Conservation (phyloP, 2,888 invertebrate species). For the Dasysyrphus albostriatus region DNA sequence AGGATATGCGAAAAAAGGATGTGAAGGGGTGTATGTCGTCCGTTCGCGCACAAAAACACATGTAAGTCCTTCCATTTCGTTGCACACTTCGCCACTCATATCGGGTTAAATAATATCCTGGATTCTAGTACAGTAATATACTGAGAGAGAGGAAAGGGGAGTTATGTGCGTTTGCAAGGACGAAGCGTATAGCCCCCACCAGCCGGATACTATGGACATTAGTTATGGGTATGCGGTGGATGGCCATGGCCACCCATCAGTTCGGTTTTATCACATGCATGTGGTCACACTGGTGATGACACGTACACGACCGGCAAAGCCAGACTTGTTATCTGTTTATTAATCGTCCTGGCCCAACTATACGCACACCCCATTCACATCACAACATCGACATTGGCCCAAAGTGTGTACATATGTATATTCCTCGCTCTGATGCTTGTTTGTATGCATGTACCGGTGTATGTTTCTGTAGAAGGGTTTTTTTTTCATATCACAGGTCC, state of each 20-base stretch:
- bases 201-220: slow-evolving; percentile 6
- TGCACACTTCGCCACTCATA: slow-evolving; percentile 69
- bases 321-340: slow-evolving; percentile 76
- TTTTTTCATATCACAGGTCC: slow-evolving; percentile 48
- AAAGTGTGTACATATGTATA: background rate
- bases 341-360: slow-evolving; percentile 65
- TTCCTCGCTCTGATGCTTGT: background rate
- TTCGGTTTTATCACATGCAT: slow-evolving; percentile 75
- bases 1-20: slow-evolving; percentile 5
- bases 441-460: background rate
- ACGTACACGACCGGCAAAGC: slow-evolving; percentile 75
- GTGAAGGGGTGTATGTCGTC: background rate
- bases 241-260: slow-evolving; percentile 62
- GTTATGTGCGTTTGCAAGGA: slow-evolving; percentile 17
- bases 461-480: background rate
- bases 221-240: slow-evolving; percentile 29
- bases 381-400: slow-evolving; percentile 11
- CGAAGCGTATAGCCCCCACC: background rate
- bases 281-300: slow-evolving; percentile 76
- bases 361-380: slow-evolving; percentile 1
- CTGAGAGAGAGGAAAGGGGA: too few species aligned
- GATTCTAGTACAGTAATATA: slow-evolving; percentile 18
- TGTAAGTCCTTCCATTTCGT: slow-evolving; percentile 73
- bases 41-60: slow-evolving; percentile 67
- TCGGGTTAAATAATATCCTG: slow-evolving; percentile 70